Base-by-base conservation (phyloP, 2,113 vertebrate species). In the Pluvialis apricaria region DNA sequence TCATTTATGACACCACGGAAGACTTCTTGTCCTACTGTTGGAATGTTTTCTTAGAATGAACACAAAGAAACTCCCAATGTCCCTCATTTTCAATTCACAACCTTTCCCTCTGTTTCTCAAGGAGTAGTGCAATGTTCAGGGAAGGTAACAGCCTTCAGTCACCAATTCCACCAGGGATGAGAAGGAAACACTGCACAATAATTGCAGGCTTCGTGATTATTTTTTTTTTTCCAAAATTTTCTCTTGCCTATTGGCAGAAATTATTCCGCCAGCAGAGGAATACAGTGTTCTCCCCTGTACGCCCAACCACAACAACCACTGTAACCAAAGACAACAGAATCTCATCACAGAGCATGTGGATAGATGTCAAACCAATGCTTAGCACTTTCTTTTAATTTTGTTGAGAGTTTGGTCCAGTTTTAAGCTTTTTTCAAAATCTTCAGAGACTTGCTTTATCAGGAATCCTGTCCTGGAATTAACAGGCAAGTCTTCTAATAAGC, bases 401-500 rank as follows among this genome's bases (percentile, higher is more conserved):
- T 9, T 29, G 9, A 47, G 38, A n/a, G 20, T 18, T 31, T 19
- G 47, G 20, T 76, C 2, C 1, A 52, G 54, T 65, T 73, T 44
- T 42, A 38, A 68, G 55, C 28, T 82, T 73, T 40, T 61, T 34
- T 3, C 40, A 65, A 61, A 51, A 42, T 9, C 29, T 73, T 58
- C 24, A 49, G 47, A 82, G 51, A 28, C 9, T 26, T 64, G 22
- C 64, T 65, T 57, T 57, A 42, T 17, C 40, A 70, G 18, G 22
- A 87, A 49, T 20, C 5, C 69, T 85, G 69, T 34, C 36, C 49
- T 69, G 76, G 62, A 60, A 72, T 25, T 8, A 80, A 32, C 4
- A 52, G 4, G 1, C 4, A 80, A 32, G 8, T 42, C 26, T 24
- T 36, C 29, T 8, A 51, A 52, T 3, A 22, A 0, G 3, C 36